Evolutionary conservation across 2,113 vertebrate genomes (phyloP).

Genomic region (Ammodytes dubius): DNA sequence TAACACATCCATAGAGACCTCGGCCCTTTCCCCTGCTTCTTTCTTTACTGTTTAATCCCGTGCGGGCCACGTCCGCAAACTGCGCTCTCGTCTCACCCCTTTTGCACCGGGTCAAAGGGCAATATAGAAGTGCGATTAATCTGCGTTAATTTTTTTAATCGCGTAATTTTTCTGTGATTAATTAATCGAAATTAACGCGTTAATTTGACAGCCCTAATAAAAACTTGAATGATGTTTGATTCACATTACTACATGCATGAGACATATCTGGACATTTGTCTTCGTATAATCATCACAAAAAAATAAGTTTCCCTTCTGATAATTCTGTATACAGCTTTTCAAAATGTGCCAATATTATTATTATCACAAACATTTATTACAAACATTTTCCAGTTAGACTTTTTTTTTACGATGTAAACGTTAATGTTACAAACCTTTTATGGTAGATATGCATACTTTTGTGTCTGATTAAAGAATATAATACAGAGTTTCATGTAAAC

Average conservation of each 20-base stretch:
- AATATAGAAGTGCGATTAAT: too few relatives aligned
- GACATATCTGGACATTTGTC: constrained; percentile 39
- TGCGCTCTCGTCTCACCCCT: too few relatives aligned
- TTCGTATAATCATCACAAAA: constrained; percentile 51
- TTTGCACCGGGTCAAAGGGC: too few relatives aligned
- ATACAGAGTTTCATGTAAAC: constrained; percentile 64
- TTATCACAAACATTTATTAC: constrained; percentile 30
- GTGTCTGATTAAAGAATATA: constrained; percentile 55
- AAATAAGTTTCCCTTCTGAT: constrained; percentile 31
- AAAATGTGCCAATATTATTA: constrained; percentile 42
- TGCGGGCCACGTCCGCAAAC: too few relatives aligned
- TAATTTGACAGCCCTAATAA: too few relatives aligned
- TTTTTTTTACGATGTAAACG: constrained; percentile 49
- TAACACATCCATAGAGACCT: too few relatives aligned
- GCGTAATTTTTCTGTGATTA: too few relatives aligned
- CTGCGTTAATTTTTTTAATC: too few relatives aligned
- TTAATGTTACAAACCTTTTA: constrained; percentile 65
- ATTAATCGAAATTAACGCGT: too few relatives aligned
- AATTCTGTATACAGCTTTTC: constrained; percentile 32
- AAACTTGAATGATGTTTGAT: constrained; percentile 51
- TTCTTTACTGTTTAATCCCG: too few relatives aligned
- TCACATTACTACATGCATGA: constrained; percentile 56
- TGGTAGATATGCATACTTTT: constrained; percentile 47
- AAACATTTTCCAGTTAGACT: constrained; percentile 36
- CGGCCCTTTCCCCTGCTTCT: too few relatives aligned